Percentiles rank a stretch among this genome's conserved stretches.
These are phyloP conservation scores for Machaerirhynchus nigripectus DNA, from an alignment of 2,113 vertebrate genomes.

Conservation along the genomic window DNA sequence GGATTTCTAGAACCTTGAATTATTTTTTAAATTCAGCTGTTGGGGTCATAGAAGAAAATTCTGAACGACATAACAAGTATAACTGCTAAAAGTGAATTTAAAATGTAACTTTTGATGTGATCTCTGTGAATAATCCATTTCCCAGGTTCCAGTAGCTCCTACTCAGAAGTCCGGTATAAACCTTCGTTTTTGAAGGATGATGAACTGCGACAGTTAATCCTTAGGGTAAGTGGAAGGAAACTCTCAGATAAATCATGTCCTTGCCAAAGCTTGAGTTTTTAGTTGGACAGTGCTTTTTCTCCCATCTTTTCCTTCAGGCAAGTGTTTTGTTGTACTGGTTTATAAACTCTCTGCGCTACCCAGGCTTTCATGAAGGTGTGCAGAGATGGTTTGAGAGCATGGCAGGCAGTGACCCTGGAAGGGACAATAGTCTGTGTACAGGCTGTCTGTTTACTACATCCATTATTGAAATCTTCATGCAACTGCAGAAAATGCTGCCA, in stretches of 20 bases:
- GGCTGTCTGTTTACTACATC: neutral
- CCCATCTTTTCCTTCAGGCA: neutral
- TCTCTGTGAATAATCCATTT: neutral
- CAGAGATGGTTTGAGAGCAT: neutral
- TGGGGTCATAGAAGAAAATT: neutral
- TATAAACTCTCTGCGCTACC: neutral
- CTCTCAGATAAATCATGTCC: neutral
- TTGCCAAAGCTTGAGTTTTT: neutral
- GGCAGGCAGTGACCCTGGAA: neutral
- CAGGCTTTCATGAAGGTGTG: neutral
- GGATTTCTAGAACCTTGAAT: neutral
- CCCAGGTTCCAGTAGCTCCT: conserved; percentile 80
- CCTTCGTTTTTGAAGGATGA: conserved; percentile 88
- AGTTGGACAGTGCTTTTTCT: neutral
- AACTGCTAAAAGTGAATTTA: neutral
- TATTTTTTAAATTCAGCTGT: neutral
- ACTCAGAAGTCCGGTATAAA: conserved; percentile 82
- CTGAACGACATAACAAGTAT: neutral
- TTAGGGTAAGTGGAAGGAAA: conserved; percentile 74
- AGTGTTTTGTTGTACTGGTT: neutral
- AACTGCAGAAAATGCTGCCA: neutral
- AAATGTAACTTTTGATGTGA: neutral
- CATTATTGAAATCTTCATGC: neutral
- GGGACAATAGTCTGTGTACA: neutral
- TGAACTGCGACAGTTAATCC: conserved; percentile 84